Conservation (phyloP, 30 jellyfish, hydroid and myxozoan species). For the Hydra vulgaris region DNA sequence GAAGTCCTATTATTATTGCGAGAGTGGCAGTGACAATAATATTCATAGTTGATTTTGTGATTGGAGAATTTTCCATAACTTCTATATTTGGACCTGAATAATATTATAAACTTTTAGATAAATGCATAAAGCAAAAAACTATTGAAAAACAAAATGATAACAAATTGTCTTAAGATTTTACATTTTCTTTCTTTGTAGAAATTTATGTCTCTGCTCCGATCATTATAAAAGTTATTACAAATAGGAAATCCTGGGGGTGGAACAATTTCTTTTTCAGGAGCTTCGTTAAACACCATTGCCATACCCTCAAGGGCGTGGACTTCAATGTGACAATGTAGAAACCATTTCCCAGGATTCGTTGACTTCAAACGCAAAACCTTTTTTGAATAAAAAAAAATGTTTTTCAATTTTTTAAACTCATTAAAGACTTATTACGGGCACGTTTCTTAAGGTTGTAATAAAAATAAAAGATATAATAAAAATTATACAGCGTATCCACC, state of each 20-base stretch:
- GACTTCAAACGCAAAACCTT: constrained; percentile 63
- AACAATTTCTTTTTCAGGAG: constrained; percentile 57
- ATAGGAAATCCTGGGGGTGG: constrained; percentile 95
- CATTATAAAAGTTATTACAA: constrained; percentile 71
- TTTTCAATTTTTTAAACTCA: too few species aligned
- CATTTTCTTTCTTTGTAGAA: constrained; percentile 45
- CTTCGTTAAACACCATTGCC: constrained; percentile 97
- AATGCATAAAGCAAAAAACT: not conserved
- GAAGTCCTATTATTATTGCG: constrained; percentile 10
- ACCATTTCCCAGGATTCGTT: constrained; percentile 96
- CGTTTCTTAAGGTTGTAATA: too few species aligned
- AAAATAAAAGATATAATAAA: too few species aligned
- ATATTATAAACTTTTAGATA: not conserved
- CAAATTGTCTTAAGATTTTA: not conserved
- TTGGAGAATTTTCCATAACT: constrained; percentile 1
- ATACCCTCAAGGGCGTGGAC: constrained; percentile 92
- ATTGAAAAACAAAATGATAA: too few species aligned
- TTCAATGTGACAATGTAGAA: constrained; percentile 90
- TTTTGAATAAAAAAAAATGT: too few species aligned
- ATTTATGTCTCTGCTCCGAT: constrained; percentile 77
- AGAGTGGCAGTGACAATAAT: constrained; percentile 22
- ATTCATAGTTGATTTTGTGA: constrained; percentile 21
- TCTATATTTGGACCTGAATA: constrained; percentile 18
- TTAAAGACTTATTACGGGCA: too few species aligned
- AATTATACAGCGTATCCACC: constrained; percentile 81